Conservation (phyloP, 2,113 vertebrate species). For the Cyprinodon variegatus region DNA sequence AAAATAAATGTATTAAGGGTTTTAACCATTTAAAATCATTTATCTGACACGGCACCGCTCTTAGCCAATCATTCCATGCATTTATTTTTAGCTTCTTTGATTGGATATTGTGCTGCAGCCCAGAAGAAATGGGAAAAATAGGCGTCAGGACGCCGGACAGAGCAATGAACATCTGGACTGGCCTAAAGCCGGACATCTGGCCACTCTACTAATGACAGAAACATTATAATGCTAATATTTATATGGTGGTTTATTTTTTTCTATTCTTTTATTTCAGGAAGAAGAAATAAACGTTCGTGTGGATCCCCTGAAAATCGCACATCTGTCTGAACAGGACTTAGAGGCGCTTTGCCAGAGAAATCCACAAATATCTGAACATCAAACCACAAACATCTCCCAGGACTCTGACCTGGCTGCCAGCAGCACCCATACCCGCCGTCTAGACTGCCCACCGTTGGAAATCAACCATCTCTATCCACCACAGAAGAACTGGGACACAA, state of each 20-base stretch:
- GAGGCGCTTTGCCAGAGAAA: conserved; percentile 43
- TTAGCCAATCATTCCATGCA: no score
- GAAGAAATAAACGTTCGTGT: conserved; percentile 10
- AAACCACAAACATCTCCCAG: background rate
- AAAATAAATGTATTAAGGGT: no score
- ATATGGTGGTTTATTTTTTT: conserved; percentile 13
- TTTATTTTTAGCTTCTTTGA: no score
- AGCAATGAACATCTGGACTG: no score
- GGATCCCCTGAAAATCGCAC: conserved; percentile 30
- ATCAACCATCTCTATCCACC: conserved; percentile 17
- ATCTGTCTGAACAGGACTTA: conserved; percentile 27
- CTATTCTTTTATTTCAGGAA: conserved; percentile 62
- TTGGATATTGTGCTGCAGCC: no score
- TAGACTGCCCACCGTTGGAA: conserved; percentile 12
- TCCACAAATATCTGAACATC: conserved; percentile 49
- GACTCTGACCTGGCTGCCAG: background rate
- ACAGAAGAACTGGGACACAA: conserved; percentile 40
- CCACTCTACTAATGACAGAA: background rate
- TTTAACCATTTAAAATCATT: no score
- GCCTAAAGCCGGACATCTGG: no score
- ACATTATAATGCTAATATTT: background rate
- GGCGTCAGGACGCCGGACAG: no score
- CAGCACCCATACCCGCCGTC: conserved; percentile 3
- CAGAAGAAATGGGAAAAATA: no score
- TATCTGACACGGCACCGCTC: no score